Evolutionary conservation across 2,888 invertebrate genomes (phyloP).

Genomic region (Chrysolina oricalcia): DNA sequence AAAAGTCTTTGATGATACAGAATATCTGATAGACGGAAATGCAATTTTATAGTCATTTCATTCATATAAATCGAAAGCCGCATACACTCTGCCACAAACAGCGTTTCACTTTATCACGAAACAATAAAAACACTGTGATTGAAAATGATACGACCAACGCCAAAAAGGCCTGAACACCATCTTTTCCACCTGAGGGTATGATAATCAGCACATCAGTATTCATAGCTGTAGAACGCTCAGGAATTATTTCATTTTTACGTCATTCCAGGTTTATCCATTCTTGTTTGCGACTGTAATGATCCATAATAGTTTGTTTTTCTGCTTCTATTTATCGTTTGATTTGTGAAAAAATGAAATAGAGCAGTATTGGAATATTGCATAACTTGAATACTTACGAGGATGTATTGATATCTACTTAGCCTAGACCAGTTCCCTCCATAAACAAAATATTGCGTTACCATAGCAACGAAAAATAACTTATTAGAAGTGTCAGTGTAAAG

Average conservation of each 20-base stretch:
- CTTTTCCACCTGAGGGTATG: constrained; percentile 51
- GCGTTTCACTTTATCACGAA: neutral
- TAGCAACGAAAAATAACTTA: too few relatives aligned
- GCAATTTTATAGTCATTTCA: neutral
- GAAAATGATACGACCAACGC: constrained; percentile 24
- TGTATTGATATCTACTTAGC: too few relatives aligned
- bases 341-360: neutral
- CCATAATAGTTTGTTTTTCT: neutral
- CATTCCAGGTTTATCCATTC: constrained; percentile 7
- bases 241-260: constrained; percentile 45
- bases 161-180: constrained; percentile 41
- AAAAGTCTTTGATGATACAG: too few relatives aligned
- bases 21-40: too few relatives aligned
- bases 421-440: too few relatives aligned
- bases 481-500: too few relatives aligned
- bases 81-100: neutral
- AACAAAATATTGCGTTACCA: too few relatives aligned
- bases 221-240: constrained; percentile 53
- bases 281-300: neutral
- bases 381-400: too few relatives aligned
- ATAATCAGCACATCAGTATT: constrained; percentile 56
- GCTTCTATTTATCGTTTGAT: neutral
- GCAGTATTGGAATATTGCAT: too few relatives aligned
- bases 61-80: neutral
- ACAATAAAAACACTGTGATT: constrained; percentile 22